Percentiles rank a stretch among this genome's conserved stretches.
Evolutionary conservation across 2,888 invertebrate genomes (phyloP).

Genomic region (Orthosia gracilis): DNA sequence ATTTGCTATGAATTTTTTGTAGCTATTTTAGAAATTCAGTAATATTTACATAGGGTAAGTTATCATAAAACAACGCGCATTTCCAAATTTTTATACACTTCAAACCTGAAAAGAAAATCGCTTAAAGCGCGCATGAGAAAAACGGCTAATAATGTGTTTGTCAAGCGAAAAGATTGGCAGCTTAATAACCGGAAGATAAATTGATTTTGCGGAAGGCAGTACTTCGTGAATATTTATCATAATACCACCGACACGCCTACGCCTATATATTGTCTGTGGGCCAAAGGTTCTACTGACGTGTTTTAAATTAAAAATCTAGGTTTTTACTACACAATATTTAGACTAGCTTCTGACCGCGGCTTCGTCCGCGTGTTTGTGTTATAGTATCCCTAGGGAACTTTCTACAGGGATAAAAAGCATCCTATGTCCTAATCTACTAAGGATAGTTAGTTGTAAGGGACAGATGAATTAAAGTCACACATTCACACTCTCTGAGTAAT

Average conservation of each 20-base stretch:
- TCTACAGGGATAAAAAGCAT: too few relatives aligned
- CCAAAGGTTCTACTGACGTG: not conserved
- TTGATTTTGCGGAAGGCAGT: slow-evolving; percentile 51
- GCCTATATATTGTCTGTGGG: slow-evolving; percentile 39
- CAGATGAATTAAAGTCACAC: too few relatives aligned
- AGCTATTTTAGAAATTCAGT: too few relatives aligned
- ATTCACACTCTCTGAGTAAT: too few relatives aligned
- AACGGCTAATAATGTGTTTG: slow-evolving; percentile 51
- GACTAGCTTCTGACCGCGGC: too few relatives aligned
- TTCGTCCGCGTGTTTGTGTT: too few relatives aligned
- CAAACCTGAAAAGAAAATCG: slow-evolving; percentile 32
- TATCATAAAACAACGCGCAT: not conserved
- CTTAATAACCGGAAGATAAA: slow-evolving; percentile 65
- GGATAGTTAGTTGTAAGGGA: too few relatives aligned
- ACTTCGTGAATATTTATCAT: slow-evolving; percentile 55
- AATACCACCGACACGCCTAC: slow-evolving; percentile 37
- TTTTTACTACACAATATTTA: not conserved
- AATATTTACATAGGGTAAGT: too few relatives aligned
- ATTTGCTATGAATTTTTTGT: too few relatives aligned
- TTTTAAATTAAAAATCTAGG: slow-evolving; percentile 28
- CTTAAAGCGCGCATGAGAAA: slow-evolving; percentile 24
- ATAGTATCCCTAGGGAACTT: too few relatives aligned
- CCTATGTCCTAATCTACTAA: too few relatives aligned
- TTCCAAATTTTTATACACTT: slow-evolving; percentile 14
- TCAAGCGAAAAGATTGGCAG: slow-evolving; percentile 65